Evolutionary conservation across 1,140 invertebrate genomes (phyloP).

Genomic region (Scaptomyza graminum): DNA sequence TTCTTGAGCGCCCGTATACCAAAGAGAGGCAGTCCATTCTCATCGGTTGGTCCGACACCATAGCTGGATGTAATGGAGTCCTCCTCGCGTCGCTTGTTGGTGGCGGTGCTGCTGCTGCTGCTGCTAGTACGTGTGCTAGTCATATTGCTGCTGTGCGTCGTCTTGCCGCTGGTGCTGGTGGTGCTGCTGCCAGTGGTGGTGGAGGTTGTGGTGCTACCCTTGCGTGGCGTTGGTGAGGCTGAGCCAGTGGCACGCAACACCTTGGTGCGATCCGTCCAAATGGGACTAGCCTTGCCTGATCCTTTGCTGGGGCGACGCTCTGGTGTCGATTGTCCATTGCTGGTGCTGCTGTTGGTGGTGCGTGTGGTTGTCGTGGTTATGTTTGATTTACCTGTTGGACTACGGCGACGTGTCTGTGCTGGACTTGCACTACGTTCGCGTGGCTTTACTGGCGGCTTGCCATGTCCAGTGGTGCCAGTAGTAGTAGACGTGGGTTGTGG

Average conservation of each 20-base stretch:
- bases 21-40: conserved; percentile 90
- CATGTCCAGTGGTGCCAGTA: conserved; percentile 39
- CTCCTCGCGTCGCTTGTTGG: conserved; percentile 66
- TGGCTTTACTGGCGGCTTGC: conserved; percentile 70
- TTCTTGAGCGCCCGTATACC: conserved; percentile 89
- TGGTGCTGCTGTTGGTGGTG: conserved; percentile 19
- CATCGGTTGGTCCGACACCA: conserved; percentile 91
- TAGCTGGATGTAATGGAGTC: conserved; percentile 90
- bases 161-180: conserved; percentile 28
- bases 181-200: conserved; percentile 40
- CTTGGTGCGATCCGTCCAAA: conserved; percentile 85
- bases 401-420: conserved; percentile 40
- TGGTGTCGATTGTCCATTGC: conserved; percentile 24
- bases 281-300: conserved; percentile 84
- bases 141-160: conserved; percentile 45
- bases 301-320: conserved; percentile 41
- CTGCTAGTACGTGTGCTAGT: conserved; percentile 73
- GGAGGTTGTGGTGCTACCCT: conserved; percentile 45
- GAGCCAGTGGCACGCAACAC: conserved; percentile 70
- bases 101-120: conserved; percentile 78
- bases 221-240: conserved; percentile 29
- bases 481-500: conserved; percentile 14
- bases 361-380: conserved; percentile 36
- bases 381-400: conserved; percentile 37
- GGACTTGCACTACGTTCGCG: conserved; percentile 71